Evolutionary conservation across 2,797 vertebrate species (phyloP).

Genomic region (Rhincodon typus): DNA sequence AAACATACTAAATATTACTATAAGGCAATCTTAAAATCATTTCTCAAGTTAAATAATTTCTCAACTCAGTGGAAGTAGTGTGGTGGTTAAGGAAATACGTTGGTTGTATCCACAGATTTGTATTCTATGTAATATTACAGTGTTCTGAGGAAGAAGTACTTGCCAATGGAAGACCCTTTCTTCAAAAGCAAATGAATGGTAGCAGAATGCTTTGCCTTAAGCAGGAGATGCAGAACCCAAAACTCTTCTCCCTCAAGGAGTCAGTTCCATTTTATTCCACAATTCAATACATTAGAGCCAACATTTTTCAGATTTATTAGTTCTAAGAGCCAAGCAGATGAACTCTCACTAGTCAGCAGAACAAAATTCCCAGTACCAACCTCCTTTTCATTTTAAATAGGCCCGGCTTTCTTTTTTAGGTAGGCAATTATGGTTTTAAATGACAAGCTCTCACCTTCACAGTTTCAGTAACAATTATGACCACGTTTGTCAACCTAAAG

Average conservation of each 20-base stretch:
- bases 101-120: neutral
- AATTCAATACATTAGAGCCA: neutral
- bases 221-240: neutral
- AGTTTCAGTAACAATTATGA: neutral
- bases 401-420: neutral
- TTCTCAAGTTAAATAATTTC: neutral
- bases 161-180: neutral
- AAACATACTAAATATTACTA: neutral
- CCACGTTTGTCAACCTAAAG: neutral
- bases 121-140: neutral
- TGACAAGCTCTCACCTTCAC: neutral
- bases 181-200: neutral
- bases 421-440: neutral
- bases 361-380: neutral
- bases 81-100: neutral
- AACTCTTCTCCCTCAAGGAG: neutral
- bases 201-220: neutral
- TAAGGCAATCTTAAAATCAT: neutral
- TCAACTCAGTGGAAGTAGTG: neutral
- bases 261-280: neutral
- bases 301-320: conserved; percentile 10
- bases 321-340: neutral
- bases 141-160: neutral
- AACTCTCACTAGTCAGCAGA: conserved; percentile 7
- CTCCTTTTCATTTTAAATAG: neutral